A percentile compares a stretch with the other conserved stretches of the same genome.
Evolutionary conservation across 2,888 invertebrate genomes (phyloP).

Genomic region (Sinohyriopsis cumingii): DNA sequence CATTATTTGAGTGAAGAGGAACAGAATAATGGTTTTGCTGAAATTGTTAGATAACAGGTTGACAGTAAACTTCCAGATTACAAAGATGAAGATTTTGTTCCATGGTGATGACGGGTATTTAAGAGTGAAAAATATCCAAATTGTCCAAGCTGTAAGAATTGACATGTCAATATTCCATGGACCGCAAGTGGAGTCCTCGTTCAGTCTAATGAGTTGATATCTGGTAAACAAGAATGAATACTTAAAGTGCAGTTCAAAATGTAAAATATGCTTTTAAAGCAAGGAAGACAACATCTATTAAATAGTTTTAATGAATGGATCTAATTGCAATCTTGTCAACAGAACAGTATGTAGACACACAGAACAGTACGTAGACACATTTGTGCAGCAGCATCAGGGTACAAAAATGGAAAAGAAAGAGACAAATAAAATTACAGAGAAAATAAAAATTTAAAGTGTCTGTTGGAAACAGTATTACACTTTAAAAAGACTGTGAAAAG

Average conservation of each 20-base stretch:
- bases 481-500: no score
- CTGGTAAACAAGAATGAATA: conserved; percentile 13
- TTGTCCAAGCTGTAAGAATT: conserved; percentile 6
- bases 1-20: conserved; percentile 2
- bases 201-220: conserved; percentile 30
- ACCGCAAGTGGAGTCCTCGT: conserved; percentile 26
- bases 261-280: conserved; percentile 11
- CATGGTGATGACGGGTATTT: conserved; percentile 13
- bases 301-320: conserved; percentile 3
- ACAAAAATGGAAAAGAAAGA: no score
- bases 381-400: background rate
- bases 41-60: conserved; percentile 5
- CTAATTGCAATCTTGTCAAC: no score
- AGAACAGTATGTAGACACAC: background rate
- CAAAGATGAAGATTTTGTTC: background rate
- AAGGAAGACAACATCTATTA: conserved; percentile 4
- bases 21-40: background rate
- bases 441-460: no score
- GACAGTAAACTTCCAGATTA: conserved; percentile 3
- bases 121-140: conserved; percentile 3
- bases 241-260: conserved; percentile 14
- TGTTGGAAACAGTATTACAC: no score
- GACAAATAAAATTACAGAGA: no score
- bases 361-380: background rate
- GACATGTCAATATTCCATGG: conserved; percentile 27